Base-by-base conservation (phyloP, 2,888 invertebrate species). In the Nasonovia ribisnigri region DNA sequence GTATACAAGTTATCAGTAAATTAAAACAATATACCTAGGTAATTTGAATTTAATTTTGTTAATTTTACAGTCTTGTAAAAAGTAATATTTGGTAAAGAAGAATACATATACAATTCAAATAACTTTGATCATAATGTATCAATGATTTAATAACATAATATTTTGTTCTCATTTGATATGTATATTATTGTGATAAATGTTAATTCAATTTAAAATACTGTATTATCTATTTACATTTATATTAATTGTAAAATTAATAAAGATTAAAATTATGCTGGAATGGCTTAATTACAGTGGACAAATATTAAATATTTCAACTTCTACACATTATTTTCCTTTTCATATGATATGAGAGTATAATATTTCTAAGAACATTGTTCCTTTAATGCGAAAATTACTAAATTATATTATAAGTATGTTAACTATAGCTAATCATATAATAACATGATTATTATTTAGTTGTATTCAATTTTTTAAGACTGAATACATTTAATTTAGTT, bases 131-230 rank as follows among this genome's bases (percentile, higher is more conserved):
- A 67, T 67, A 24, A 92, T 88, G 29, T 43, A 67, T 77, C 42
- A 42, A 20, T 13, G 29, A 88, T 51, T 88, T 24, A 88, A 92
- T 77, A 43, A 24, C 24, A 48, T n/a, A 46, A 46, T 46, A 42
- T 91, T 84, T 92, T 36, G 67, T 67, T 92, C 26, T 88, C 60
- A 88, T 88, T 51, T 88, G 92, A 92, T 92, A 92, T 92, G 92
- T 88, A 77, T 88, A 87, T 88, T 87, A 60, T 26, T 87, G 36
- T 36, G 86, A 91, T 88, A 46, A 46, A 87, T 16, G 8, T 46
- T 42, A 84, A n/a, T 91, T 57, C 6, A 43, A 57, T 91, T 60
- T 36, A 87, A 67, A 77, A 36, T 36, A 77, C 10, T 90, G 20
- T 36, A 43, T n/a, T 8, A 42, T 48, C 48, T n/a, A 36, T 77